Conservation (phyloP, 2,113 vertebrate species). For the Sprattus sprattus region DNA sequence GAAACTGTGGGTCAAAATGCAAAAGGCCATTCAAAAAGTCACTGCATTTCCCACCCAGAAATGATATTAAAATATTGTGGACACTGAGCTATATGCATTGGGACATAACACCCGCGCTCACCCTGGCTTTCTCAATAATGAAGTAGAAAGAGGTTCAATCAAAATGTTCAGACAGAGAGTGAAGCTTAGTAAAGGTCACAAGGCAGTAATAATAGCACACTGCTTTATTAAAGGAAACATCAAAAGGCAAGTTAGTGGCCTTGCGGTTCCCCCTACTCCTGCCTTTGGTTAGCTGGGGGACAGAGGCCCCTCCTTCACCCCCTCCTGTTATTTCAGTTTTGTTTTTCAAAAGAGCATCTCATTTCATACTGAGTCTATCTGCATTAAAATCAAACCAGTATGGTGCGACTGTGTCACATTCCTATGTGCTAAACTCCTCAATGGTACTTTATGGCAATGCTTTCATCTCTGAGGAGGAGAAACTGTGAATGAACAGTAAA, state of each 20-base stretch:
- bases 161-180: constrained; percentile 29
- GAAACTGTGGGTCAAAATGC: constrained; percentile 21
- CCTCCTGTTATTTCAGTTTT: constrained; percentile 42
- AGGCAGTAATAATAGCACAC: constrained; percentile 28
- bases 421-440: constrained; percentile 31
- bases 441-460: neutral
- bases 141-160: constrained; percentile 32
- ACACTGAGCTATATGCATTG: constrained; percentile 18
- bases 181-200: constrained; percentile 27
- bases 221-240: constrained; percentile 37
- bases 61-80: constrained; percentile 13
- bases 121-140: neutral
- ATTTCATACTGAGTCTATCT: constrained; percentile 45
- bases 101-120: neutral
- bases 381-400: constrained; percentile 50
- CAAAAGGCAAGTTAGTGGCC: constrained; percentile 34
- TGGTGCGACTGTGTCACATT: constrained; percentile 42
- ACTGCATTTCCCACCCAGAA: constrained; percentile 13
- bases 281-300: neutral
- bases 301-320: constrained; percentile 8
- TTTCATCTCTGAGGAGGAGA: constrained; percentile 22
- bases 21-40: constrained; percentile 21
- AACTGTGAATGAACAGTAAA: neutral
- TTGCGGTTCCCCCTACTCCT: constrained; percentile 13
- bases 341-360: constrained; percentile 41